Percentiles rank a stretch among this genome's conserved stretches.
phyloP scores from a whole-genome alignment of 2,797 vertebrate genomes.

The Meda fulgida region DNA sequence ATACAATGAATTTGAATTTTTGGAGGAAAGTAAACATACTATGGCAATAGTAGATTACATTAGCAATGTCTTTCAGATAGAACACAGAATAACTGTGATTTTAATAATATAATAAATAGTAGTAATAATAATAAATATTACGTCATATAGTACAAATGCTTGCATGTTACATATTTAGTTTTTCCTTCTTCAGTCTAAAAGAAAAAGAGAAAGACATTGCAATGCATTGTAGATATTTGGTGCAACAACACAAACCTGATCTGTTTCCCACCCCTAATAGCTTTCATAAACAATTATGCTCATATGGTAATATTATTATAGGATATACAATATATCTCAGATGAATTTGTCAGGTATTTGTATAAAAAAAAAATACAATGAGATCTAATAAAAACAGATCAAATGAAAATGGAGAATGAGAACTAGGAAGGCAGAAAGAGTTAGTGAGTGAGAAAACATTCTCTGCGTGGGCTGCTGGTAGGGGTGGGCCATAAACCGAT shows the following conservation, averaged over 20 bases:
- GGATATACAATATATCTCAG: neutral
- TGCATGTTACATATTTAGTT: neutral
- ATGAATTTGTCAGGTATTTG: slow-evolving; percentile 4
- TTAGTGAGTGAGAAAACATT: neutral
- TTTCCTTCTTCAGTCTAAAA: neutral
- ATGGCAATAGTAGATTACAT: neutral
- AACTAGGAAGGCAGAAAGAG: slow-evolving; percentile 24
- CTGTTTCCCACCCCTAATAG: slow-evolving; percentile 23
- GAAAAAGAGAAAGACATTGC: neutral
- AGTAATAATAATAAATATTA: neutral
- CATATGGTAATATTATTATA: neutral
- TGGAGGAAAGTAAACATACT: neutral
- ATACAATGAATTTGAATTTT: neutral
- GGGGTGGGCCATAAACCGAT: neutral
- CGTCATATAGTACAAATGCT: neutral
- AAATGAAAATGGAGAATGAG: slow-evolving; percentile 53
- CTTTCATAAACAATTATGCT: neutral
- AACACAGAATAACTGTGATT: neutral
- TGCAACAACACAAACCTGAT: neutral
- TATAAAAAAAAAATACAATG: neutral
- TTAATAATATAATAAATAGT: neutral
- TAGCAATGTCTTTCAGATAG: neutral
- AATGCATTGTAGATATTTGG: neutral
- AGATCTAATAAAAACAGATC: slow-evolving; percentile 34
- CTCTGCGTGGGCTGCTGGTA: neutral